Evolutionary conservation across 1,140 invertebrate species (phyloP), one percentile per base, ranked within the genome.

Genomic region (Grapholita molesta): DNA sequence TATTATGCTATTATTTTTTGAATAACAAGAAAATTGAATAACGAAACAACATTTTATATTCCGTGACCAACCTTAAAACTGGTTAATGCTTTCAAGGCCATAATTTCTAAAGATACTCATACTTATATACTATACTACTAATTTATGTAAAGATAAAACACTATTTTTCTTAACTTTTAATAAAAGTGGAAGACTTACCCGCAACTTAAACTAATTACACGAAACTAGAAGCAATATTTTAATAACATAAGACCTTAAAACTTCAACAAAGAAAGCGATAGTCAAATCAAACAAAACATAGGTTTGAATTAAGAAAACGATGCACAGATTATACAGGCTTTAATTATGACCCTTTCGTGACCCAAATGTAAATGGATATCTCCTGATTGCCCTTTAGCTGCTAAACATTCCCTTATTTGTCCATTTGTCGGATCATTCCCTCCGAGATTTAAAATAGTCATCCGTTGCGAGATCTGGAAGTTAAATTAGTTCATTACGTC

Each of bases 281-380:
- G n/a, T n/a, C n/a, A n/a, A n/a, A n/a, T n/a, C n/a, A n/a, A n/a
- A n/a, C n/a, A n/a, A n/a, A n/a, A n/a, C n/a, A n/a, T n/a, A n/a
- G n/a, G n/a, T n/a, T n/a, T n/a, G n/a, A n/a, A 11, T 66, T 21
- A 67, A 30, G 3, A 32, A 42, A 35, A 30, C 53, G 61, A 66
- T 66, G 52, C 70, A 66, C 74, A 75, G 73, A 79, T 82, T 79
- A 75, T 73, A 66, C 70, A 71, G 69, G 48, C 68, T 77, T 64
- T 76, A 82, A 77, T 77, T 76, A 75, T 75, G 70, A 42, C 66
- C 33, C 55, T 57, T 70, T 70, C 70, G 67, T 52, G 55, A 61
- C 11, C 24, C 33, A 83, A 84, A 78, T 80, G 76, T 23, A 83
- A 84, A 78, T 80, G 79, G 85, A 88, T 84, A 80, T 78, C 70